Conservation (phyloP, 2,113 vertebrate genomes). For the Callaeas wilsoni region DNA sequence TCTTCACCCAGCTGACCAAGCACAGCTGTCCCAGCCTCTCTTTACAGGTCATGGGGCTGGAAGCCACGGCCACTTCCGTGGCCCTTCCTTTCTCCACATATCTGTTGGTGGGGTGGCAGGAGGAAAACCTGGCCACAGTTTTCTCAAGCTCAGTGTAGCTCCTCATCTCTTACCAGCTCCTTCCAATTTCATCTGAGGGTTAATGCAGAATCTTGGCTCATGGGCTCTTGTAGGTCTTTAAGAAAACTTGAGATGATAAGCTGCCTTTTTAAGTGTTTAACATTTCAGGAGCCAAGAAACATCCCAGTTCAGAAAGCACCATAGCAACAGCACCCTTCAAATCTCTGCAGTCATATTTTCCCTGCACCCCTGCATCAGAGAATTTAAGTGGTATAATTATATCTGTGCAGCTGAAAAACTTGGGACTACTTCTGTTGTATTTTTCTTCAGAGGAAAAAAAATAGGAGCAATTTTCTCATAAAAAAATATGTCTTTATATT, state of each 20-base stretch:
- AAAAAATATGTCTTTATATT: slow-evolving; percentile 55
- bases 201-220: neutral
- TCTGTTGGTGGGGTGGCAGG: neutral
- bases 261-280: slow-evolving; percentile 35
- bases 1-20: neutral
- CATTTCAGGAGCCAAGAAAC: slow-evolving; percentile 43
- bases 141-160: neutral
- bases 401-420: slow-evolving; percentile 58
- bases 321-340: slow-evolving; percentile 58
- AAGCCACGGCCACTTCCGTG: accelerated
- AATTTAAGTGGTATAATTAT: slow-evolving; percentile 58
- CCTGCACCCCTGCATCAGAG: slow-evolving; percentile 35
- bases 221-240: neutral
- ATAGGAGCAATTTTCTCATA: slow-evolving; percentile 42
- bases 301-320: slow-evolving; percentile 41
- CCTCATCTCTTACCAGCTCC: neutral
- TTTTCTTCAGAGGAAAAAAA: slow-evolving; percentile 45
- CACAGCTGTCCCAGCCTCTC: neutral
- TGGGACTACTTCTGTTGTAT: slow-evolving; percentile 54
- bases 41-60: neutral
- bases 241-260: slow-evolving; percentile 45
- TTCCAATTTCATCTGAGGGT: neutral
- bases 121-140: neutral
- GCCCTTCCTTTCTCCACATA: neutral
- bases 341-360: slow-evolving; percentile 38